Evolutionary conservation across 2,797 vertebrate genomes (phyloP).

Genomic region (Parauchenoglanis punctatus): DNA sequence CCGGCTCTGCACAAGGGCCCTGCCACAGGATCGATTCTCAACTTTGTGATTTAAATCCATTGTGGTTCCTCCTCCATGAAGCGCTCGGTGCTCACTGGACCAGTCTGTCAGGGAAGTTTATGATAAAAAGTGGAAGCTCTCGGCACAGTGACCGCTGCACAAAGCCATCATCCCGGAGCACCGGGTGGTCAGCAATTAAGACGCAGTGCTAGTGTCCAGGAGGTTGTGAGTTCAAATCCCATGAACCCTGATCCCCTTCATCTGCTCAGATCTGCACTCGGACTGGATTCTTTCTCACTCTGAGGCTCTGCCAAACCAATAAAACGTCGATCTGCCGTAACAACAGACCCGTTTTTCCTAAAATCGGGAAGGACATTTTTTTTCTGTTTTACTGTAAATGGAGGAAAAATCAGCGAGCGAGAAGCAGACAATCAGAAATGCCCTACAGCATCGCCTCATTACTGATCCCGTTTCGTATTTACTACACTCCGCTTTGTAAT

Average conservation of each 20-base stretch:
- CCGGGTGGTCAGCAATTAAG: no score
- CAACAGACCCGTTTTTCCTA: neutral
- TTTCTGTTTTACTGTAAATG: neutral
- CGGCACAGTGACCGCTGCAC: no score
- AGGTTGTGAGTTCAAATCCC: neutral
- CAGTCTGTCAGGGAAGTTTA: no score
- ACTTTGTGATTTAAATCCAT: neutral
- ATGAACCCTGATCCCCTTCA: neutral
- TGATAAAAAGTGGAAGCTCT: neutral
- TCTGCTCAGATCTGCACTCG: neutral
- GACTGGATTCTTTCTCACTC: neutral
- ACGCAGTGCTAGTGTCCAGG: neutral
- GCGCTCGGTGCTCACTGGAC: neutral
- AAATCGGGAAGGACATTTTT: neutral
- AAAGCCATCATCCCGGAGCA: neutral
- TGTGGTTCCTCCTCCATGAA: neutral
- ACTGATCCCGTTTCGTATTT: neutral
- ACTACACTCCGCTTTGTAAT: neutral
- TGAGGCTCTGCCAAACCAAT: neutral
- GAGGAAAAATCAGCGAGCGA: neutral
- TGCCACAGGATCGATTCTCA: neutral
- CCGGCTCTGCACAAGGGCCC: neutral
- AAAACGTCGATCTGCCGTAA: neutral
- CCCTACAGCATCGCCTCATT: neutral
- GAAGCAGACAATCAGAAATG: neutral